A percentile compares a stretch with the other conserved stretches of the same genome.
phyloP scores from a whole-genome alignment of 2,888 invertebrate genomes.

The Brenthis daphne region DNA sequence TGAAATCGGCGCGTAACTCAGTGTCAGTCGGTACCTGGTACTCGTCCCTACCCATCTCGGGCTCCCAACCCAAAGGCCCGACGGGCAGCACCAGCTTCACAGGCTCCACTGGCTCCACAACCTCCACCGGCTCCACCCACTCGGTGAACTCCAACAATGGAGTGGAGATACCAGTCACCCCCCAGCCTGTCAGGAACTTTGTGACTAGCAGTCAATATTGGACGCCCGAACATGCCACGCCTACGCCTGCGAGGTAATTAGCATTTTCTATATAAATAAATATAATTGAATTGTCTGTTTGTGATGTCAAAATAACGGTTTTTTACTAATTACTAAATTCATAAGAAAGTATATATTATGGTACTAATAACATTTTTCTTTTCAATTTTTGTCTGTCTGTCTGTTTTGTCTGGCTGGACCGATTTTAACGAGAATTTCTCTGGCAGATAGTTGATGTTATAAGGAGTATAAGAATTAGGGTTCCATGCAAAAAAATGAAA shows the following conservation, averaged over 20 bases:
- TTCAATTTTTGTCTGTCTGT: background rate
- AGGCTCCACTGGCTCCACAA: conserved; percentile 15
- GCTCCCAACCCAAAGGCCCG: conserved; percentile 50
- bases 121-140: conserved; percentile 35
- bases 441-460: no score
- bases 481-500: no score
- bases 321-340: no score
- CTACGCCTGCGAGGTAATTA: conserved; percentile 65
- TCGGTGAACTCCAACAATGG: conserved; percentile 40
- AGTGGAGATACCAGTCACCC: conserved; percentile 43
- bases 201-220: conserved; percentile 68
- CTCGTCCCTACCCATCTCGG: conserved; percentile 76
- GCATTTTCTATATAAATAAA: background rate
- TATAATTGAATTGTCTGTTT: no score
- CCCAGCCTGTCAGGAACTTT: conserved; percentile 69
- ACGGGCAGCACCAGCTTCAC: conserved; percentile 8
- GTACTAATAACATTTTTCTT: background rate
- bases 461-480: no score
- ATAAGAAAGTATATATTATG: background rate
- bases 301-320: no score
- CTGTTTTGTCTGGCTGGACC: no score
- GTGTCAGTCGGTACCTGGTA: conserved; percentile 94
- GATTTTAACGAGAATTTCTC: no score
- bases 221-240: conserved; percentile 71
- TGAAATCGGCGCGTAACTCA: conserved; percentile 86